These are phyloP conservation scores for Bombus ignitus DNA, from an alignment of 1,140 invertebrate species.

Conservation along the genomic window DNA sequence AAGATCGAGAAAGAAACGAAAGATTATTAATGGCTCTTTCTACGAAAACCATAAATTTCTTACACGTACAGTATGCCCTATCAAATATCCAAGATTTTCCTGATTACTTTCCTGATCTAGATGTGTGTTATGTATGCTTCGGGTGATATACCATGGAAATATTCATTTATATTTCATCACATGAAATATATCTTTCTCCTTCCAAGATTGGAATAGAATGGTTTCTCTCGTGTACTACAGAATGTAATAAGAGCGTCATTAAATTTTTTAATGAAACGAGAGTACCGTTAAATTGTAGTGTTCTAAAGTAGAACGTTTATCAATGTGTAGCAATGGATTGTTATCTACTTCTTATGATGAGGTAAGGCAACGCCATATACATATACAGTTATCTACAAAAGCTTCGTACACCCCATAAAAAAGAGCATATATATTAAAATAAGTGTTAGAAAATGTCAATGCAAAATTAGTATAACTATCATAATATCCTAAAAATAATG, in stretches of 20 bases:
- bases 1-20: constrained; percentile 32
- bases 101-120: constrained; percentile 42
- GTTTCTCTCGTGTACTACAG: background rate
- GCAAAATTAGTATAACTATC: too few relatives aligned
- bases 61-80: constrained; percentile 28
- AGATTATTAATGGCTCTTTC: constrained; percentile 61
- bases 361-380: too few relatives aligned
- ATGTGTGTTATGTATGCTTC: background rate
- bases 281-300: too few relatives aligned
- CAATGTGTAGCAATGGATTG: too few relatives aligned
- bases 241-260: background rate
- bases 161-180: background rate
- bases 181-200: background rate
- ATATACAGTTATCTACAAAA: too few relatives aligned
- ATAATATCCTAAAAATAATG: too few relatives aligned
- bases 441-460: too few relatives aligned
- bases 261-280: too few relatives aligned
- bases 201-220: background rate
- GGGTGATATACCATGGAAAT: background rate
- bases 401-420: too few relatives aligned
- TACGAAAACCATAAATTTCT: constrained; percentile 59
- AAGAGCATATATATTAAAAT: too few relatives aligned
- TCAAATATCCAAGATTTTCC: constrained; percentile 45
- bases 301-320: too few relatives aligned
- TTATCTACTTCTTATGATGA: too few relatives aligned